Conservation (phyloP, 2,113 vertebrate genomes). For the Puntigrus tetrazona region DNA sequence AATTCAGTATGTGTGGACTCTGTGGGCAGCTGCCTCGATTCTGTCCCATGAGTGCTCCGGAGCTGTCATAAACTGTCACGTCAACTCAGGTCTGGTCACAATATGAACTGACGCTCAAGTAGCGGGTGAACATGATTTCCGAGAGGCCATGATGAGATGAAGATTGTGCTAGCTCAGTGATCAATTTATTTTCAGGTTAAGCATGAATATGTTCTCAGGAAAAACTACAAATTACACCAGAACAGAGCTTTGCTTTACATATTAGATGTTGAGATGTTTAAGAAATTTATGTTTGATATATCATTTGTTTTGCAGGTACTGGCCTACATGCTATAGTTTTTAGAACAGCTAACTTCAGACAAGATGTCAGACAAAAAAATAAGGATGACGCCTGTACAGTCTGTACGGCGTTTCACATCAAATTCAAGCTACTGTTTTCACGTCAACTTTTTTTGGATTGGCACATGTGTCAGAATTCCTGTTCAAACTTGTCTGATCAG, state of each 20-base stretch:
- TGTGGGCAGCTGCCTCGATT: conserved; percentile 59
- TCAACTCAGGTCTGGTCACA: conserved; percentile 54
- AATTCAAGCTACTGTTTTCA: conserved; percentile 43
- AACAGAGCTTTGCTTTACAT: background rate
- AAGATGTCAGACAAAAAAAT: conserved; percentile 4
- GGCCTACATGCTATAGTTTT: background rate
- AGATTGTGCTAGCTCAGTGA: conserved; percentile 36
- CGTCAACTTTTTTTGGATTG: conserved; percentile 32
- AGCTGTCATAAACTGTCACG: conserved; percentile 66
- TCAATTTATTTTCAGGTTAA: conserved; percentile 42
- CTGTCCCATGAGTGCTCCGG: conserved; percentile 59
- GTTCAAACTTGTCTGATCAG: conserved; percentile 93
- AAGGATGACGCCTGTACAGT: background rate
- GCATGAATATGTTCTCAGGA: background rate
- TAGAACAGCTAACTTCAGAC: background rate
- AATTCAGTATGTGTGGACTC: conserved; percentile 47
- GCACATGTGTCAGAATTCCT: conserved; percentile 82
- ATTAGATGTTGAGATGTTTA: background rate
- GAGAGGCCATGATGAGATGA: conserved; percentile 31
- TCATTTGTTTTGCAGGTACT: background rate
- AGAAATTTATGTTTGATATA: background rate
- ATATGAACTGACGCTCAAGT: conserved; percentile 52
- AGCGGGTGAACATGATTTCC: conserved; percentile 36
- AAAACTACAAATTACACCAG: background rate
- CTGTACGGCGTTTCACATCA: conserved; percentile 7